phyloP scores from a whole-genome alignment of 92 coral and sea anemone species.

The Palythoa grandis region DNA sequence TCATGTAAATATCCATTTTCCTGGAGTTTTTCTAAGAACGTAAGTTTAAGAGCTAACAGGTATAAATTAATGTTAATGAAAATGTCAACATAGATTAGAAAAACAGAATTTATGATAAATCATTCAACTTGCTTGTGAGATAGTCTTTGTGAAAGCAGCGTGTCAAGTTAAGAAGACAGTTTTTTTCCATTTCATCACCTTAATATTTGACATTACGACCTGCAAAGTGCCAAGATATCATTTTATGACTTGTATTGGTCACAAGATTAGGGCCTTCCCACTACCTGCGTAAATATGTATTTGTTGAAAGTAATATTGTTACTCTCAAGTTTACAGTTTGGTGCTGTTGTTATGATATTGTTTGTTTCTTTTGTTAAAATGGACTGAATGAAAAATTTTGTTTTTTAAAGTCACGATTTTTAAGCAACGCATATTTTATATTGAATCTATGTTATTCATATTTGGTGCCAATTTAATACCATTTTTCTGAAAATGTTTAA shows the following conservation, averaged over 20 bases:
- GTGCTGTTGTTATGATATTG: neutral
- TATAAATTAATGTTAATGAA: conserved; percentile 4
- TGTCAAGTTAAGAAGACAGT: neutral
- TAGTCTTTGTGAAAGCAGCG: neutral
- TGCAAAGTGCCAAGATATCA: neutral
- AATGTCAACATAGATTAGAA: conserved; percentile 5
- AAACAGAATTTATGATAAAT: neutral
- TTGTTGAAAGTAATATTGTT: neutral
- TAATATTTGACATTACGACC: conserved; percentile 10
- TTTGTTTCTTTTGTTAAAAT: neutral
- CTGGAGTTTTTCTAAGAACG: neutral
- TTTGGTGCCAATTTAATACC: neutral
- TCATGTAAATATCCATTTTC: conserved; percentile 4
- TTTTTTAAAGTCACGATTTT: neutral
- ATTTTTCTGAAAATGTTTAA: neutral
- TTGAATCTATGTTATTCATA: neutral
- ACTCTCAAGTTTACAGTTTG: neutral
- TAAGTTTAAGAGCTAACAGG: neutral
- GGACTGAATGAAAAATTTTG: neutral
- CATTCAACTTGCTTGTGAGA: neutral
- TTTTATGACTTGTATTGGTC: conserved; percentile 13
- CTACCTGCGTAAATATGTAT: conserved; percentile 17
- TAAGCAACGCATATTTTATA: neutral
- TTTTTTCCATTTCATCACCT: neutral
- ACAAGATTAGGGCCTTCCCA: neutral